Evolutionary conservation across 1,140 invertebrate genomes (phyloP).

Genomic region (Solenopsis invicta): DNA sequence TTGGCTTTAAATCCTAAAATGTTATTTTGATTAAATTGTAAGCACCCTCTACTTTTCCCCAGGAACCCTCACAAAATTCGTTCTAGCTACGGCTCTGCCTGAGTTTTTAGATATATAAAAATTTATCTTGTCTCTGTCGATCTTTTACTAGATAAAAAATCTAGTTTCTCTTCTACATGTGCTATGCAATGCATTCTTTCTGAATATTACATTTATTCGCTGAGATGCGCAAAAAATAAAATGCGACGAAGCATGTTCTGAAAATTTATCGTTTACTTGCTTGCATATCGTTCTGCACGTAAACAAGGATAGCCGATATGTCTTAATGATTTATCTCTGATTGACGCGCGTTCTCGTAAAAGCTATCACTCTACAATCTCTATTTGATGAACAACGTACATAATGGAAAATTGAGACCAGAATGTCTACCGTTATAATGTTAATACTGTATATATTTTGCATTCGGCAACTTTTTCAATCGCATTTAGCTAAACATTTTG

Average conservation of each 20-base stretch:
- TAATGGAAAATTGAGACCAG: not conserved
- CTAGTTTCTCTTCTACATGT: slow-evolving; percentile 19
- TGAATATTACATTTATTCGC: slow-evolving; percentile 33
- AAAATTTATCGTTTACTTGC: slow-evolving; percentile 34
- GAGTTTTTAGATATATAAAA: not conserved
- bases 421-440: slow-evolving; percentile 24
- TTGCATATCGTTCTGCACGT: slow-evolving; percentile 49
- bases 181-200: slow-evolving; percentile 12
- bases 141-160: not conserved
- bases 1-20: no score
- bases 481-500: slow-evolving; percentile 8
- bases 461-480: not conserved
- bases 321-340: slow-evolving; percentile 14
- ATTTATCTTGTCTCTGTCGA: not conserved
- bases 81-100: no score
- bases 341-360: slow-evolving; percentile 2
- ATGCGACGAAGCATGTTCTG: slow-evolving; percentile 38
- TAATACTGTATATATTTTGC: slow-evolving; percentile 22
- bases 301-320: not conserved
- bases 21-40: no score
- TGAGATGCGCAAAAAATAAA: slow-evolving; percentile 36
- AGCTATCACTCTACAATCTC: not conserved
- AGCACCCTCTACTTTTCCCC: no score
- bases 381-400: slow-evolving; percentile 14
- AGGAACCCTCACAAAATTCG: no score